A percentile compares a stretch with the other conserved stretches of the same genome.
phyloP scores from a whole-genome alignment of 2,113 vertebrate genomes.

The Oophaga pumilio region DNA sequence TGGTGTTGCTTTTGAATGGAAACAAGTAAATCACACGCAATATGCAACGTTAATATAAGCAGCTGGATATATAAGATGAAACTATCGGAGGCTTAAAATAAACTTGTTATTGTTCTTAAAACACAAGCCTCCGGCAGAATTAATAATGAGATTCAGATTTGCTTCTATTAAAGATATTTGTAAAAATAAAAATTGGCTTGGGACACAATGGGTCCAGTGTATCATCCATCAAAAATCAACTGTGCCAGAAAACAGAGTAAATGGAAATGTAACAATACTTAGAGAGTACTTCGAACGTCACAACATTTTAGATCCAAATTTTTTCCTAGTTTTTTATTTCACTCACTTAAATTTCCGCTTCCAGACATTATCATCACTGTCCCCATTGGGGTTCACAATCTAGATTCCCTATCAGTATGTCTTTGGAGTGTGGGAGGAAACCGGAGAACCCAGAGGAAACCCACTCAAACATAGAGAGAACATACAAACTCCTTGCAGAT shows the following conservation, averaged over 20 bases:
- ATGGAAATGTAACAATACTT: neutral
- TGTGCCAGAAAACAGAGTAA: neutral
- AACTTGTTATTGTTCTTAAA: constrained; percentile 23
- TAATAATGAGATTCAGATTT: neutral
- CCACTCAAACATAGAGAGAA: no score
- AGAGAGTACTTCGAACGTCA: no score
- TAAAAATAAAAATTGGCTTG: neutral
- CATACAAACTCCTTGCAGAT: no score
- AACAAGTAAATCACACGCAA: constrained; percentile 32
- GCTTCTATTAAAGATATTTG: neutral
- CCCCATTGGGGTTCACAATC: no score
- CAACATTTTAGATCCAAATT: no score
- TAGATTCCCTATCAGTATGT: no score
- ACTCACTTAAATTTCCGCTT: no score
- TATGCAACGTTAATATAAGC: constrained; percentile 26
- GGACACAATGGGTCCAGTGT: neutral
- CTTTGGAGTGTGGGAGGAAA: no score
- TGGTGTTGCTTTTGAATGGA: neutral
- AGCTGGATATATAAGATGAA: constrained; percentile 26
- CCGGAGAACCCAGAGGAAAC: no score
- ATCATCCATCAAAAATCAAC: neutral
- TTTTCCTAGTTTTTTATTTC: no score
- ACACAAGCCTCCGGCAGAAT: neutral
- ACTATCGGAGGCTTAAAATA: neutral
- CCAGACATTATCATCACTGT: no score